phyloP scores from a whole-genome alignment of 2,113 vertebrate species.

The Junco hyemalis region DNA sequence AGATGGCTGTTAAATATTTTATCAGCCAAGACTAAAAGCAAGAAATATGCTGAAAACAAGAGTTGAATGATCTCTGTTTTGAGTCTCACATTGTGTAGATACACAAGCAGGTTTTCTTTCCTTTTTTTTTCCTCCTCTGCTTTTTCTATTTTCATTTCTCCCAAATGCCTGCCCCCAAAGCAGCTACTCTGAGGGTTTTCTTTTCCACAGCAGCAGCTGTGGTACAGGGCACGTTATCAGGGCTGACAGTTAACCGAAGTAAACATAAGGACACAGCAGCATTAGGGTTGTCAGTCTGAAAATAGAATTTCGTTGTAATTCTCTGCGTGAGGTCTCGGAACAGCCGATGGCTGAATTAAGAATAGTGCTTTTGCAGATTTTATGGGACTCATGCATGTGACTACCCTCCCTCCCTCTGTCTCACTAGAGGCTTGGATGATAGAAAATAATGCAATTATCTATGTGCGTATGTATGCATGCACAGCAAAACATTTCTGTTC shows the following conservation, averaged over 20 bases:
- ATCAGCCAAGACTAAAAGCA: conserved; percentile 31
- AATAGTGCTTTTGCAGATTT: conserved; percentile 42
- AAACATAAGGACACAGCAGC: conserved; percentile 55
- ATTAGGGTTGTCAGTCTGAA: conserved; percentile 38
- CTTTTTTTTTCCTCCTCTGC: rapidly evolving
- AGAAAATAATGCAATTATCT: background rate
- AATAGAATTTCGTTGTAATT: conserved; percentile 54
- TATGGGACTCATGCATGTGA: conserved; percentile 8
- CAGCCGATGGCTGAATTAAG: conserved; percentile 39
- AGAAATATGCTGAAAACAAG: conserved; percentile 21
- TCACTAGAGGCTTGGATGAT: background rate
- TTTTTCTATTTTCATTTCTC: background rate
- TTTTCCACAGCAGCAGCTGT: conserved; percentile 11
- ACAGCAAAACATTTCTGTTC: background rate
- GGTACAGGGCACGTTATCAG: conserved; percentile 4
- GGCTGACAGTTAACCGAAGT: conserved; percentile 60
- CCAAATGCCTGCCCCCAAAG: background rate
- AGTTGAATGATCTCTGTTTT: background rate
- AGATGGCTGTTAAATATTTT: conserved; percentile 66
- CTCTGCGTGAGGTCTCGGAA: conserved; percentile 50
- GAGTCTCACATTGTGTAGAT: background rate
- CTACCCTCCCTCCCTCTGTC: background rate
- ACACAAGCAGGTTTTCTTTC: background rate
- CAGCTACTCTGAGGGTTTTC: conserved; percentile 9
- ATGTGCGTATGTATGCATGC: background rate